A percentile compares a stretch with the other conserved stretches of the same genome.
Evolutionary conservation across 30 jellyfish, hydroid and myxozoan genomes (phyloP).

Genomic region (Nemopilema nomurai): DNA sequence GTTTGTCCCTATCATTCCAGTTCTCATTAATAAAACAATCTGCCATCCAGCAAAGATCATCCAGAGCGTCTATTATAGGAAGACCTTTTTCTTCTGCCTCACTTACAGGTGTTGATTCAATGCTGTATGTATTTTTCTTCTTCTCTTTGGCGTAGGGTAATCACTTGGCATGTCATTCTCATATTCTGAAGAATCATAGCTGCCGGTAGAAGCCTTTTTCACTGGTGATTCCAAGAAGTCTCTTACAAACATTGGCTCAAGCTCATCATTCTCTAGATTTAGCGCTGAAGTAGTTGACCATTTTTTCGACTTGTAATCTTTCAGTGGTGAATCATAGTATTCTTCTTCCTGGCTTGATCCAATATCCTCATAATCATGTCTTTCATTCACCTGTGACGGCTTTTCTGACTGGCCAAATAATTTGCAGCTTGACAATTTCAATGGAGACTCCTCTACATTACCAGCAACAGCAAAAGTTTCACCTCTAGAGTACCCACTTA

Average conservation of each 20-base stretch:
- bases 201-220: conserved; percentile 14
- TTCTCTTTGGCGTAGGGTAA: conserved; percentile 23
- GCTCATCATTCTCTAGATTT: conserved; percentile 33
- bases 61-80: conserved; percentile 90
- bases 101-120: conserved; percentile 60
- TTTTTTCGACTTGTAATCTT: conserved; percentile 34
- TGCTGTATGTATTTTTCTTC: conserved; percentile 70
- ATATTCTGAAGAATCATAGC: conserved; percentile 1
- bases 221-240: conserved; percentile 15
- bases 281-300: conserved; percentile 59
- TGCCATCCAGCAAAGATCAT: conserved; percentile 88
- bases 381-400: neutral
- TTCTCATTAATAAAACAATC: conserved; percentile 66
- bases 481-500: neutral
- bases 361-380: neutral
- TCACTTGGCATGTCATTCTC: neutral
- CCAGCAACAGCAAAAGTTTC: neutral
- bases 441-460: conserved; percentile 17
- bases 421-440: conserved; percentile 23
- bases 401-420: neutral
- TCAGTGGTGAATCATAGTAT: conserved; percentile 36
- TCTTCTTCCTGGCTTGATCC: conserved; percentile 17
- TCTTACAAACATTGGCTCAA: conserved; percentile 21
- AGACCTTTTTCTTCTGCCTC: conserved; percentile 87
- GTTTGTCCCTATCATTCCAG: neutral